Base-by-base conservation (phyloP, 2,888 invertebrate species). In the Trissolcus brochymenae region DNA sequence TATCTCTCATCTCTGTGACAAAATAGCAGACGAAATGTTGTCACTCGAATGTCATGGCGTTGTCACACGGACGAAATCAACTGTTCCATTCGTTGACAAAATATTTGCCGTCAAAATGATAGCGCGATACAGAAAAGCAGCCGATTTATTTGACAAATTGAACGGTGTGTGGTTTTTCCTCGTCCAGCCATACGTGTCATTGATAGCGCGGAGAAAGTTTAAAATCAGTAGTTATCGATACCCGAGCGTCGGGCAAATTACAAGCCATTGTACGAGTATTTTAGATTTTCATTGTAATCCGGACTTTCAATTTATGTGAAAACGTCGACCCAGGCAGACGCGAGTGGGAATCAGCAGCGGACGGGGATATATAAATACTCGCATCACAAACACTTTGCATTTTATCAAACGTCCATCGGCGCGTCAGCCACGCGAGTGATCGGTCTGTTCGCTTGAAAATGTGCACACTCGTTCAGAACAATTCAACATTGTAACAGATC, bases 281-380 rank as follows among this genome's bases (percentile, higher is more conserved):
- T 68, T 57, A 53, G 62, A 74, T 64, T 65, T 76, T 70, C 75
- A 70, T 70, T 70, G 65, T 57, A 19, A 70, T 64, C 64, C 51
- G 13, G 57, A 75, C 64, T 76, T 76, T 76, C 70, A 25, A 43
- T 70, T 76, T 11, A 59, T n/a, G 68, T 40, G 74, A 66, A 68
- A 35, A 67, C 51, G 17, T 14, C 53, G 4, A 41, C 6, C n/a
- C 50, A 40, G 55, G 46, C 35, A 11, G 35, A 35, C 35, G 35
- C 25, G 71, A 61, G 65, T 65, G 76, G 70, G 76, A 76, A 25
- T 46, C 35, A 3, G 6, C 43, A 51, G 19, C 60, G 21, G 59
- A 46, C 25, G 73, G 14, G 16, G 66, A 64, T 55, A 56, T 66
- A 71, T 54, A 71, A 65, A 57, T 14, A 40, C 51, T 11, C 66